Percentiles rank a stretch among this genome's conserved stretches.
phyloP scores from a whole-genome alignment of 1,140 invertebrate species.

The Hyles euphorbiae region DNA sequence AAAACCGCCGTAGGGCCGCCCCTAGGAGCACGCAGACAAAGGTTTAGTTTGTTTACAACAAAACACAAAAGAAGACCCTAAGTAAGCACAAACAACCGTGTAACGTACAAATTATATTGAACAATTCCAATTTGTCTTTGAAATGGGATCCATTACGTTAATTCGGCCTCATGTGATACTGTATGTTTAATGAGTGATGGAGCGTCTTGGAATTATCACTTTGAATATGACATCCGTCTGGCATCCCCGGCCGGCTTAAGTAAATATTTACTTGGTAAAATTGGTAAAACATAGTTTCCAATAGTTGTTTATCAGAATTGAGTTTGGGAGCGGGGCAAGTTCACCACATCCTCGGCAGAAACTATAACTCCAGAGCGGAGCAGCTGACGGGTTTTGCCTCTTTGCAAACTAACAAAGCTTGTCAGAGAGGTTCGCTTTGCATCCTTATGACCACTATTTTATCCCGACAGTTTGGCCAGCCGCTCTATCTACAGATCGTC shows the following conservation, averaged over 20 bases:
- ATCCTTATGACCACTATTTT: neutral
- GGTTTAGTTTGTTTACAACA: constrained; percentile 46
- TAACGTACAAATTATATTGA: constrained; percentile 41
- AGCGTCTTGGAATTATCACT: no score
- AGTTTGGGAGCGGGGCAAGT: constrained; percentile 3
- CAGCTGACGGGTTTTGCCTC: constrained; percentile 40
- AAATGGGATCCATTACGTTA: constrained; percentile 28
- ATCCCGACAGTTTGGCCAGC: no score
- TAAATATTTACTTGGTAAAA: no score
- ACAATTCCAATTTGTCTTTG: constrained; percentile 33
- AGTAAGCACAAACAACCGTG: constrained; percentile 42
- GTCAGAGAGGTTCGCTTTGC: constrained; percentile 4
- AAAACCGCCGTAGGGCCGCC: constrained; percentile 39
- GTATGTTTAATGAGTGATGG: no score
- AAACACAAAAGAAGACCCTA: constrained; percentile 53
- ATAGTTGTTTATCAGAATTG: constrained; percentile 2
- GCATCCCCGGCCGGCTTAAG: no score
- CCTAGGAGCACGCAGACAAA: constrained; percentile 37
- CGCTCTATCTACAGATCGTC: no score
- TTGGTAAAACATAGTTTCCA: neutral
- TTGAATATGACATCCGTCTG: no score
- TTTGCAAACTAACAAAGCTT: constrained; percentile 33
- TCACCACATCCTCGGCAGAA: constrained; percentile 24
- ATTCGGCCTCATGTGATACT: constrained; percentile 17
- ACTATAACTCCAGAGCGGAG: constrained; percentile 28